Evolutionary conservation across 1,140 invertebrate genomes (phyloP).

Genomic region (Papilio polyxenes): DNA sequence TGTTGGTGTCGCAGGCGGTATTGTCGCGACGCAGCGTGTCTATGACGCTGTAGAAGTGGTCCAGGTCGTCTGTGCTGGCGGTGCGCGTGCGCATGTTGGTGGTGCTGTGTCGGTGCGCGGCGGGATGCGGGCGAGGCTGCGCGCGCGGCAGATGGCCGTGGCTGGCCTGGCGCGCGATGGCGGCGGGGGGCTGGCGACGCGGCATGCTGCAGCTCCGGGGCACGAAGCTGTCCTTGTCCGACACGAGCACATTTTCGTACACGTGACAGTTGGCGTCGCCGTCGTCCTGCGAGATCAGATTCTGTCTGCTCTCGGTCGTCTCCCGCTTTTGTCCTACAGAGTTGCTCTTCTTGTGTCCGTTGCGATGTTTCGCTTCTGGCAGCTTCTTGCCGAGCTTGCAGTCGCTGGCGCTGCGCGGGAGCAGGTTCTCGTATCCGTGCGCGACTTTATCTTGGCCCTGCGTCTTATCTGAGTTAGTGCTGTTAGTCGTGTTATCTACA

Average conservation of each 20-base stretch:
- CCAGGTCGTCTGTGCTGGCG: constrained; percentile 57
- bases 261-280: constrained; percentile 68
- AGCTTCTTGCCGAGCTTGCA: constrained; percentile 70
- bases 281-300: constrained; percentile 74
- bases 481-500: constrained; percentile 52
- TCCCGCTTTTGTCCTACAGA: constrained; percentile 74
- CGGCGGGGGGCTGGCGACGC: constrained; percentile 59
- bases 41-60: constrained; percentile 69
- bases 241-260: constrained; percentile 73
- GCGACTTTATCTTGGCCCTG: constrained; percentile 50
- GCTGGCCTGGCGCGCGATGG: constrained; percentile 65
- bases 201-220: constrained; percentile 77
- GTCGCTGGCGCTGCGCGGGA: constrained; percentile 72
- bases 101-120: constrained; percentile 58
- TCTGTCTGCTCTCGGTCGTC: constrained; percentile 76
- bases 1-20: constrained; percentile 54
- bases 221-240: constrained; percentile 61
- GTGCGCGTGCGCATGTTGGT: constrained; percentile 61
- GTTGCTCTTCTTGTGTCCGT: constrained; percentile 76
- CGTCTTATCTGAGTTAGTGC: constrained; percentile 49
- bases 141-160: constrained; percentile 66
- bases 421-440: constrained; percentile 69
- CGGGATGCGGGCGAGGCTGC: constrained; percentile 59
- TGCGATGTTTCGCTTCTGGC: constrained; percentile 60
- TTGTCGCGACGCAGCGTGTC: constrained; percentile 61